Evolutionary conservation across 2,113 vertebrate species (phyloP).

Genomic region (Psettodes erumei): DNA sequence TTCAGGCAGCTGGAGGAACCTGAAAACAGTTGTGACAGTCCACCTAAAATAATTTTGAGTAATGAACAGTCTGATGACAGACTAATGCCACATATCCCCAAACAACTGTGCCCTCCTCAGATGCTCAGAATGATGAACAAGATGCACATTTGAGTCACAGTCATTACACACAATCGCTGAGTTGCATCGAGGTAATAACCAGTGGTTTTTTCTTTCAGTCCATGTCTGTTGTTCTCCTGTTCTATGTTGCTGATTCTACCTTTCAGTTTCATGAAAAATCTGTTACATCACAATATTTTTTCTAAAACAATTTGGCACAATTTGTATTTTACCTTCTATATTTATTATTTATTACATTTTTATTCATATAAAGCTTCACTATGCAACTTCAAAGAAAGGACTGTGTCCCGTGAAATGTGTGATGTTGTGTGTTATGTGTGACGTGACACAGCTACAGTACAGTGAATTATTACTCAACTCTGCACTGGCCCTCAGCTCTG

Average conservation of each 20-base stretch:
- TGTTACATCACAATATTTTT: background rate
- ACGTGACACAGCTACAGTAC: too few species aligned
- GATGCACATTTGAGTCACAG: background rate
- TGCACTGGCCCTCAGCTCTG: background rate
- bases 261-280: background rate
- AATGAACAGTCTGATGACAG: conserved; percentile 73
- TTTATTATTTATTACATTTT: too few species aligned
- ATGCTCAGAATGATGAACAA: conserved; percentile 39
- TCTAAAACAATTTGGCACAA: too few species aligned
- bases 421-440: too few species aligned
- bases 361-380: too few species aligned
- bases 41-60: conserved; percentile 64
- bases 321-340: too few species aligned
- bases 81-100: conserved; percentile 56
- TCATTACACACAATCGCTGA: background rate
- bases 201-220: background rate
- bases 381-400: background rate
- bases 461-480: background rate
- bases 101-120: conserved; percentile 41
- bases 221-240: background rate
- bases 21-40: conserved; percentile 74
- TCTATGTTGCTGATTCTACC: background rate
- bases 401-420: background rate
- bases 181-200: background rate
- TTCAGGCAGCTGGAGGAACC: conserved; percentile 61